Base-by-base conservation (phyloP, 1,140 invertebrate species). In the Ostrea edulis region DNA sequence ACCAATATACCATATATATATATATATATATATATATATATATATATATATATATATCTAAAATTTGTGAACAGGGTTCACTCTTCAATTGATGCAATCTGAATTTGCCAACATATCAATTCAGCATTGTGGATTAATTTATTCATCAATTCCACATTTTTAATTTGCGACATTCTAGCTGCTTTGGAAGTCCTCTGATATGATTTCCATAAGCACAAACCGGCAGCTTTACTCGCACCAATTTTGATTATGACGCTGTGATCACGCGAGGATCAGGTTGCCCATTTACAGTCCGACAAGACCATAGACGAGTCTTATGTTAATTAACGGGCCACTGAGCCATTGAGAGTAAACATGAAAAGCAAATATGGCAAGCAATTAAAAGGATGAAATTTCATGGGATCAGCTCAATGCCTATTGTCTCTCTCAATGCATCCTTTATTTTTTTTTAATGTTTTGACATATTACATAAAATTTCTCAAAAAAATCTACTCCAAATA, bases 291-390 rank as follows among this genome's bases (percentile, higher is more conserved):
- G 22, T 71, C 22, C 9, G 22, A 29, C 22, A n/a, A 71, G 65
- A 71, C 65, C 22, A 71, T 25, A 71, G 65, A 71, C 65, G 29
- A 7, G 25, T 25, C 65, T 29, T 29, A 29, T 9, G 22, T 71
- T 71, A 71, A 71, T 71, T 71, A 71, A 71, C 29, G 65, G 65
- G 25, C 12, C 65, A 22, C 22, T n/a, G n/a, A 71, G 22, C 22
- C n/a, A 71, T 22, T 22, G 65, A 71, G 65, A 71, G 65, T 71
- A 25, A 71, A 71, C 65, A 71, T 71, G 65, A 71, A 25, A 71
- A 71, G 65, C 65, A 71, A 71, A 71, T 71, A 71, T 8, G 65
- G 65, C 65, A 71, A 71, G 65, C 65, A 71, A 71, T 71, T 71
- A 25, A 25, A 58, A 58, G 20, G 55, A 58, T 58, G 55, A 58